Evolutionary conservation across 2,888 invertebrate genomes (phyloP).

Genomic region (Rhingia rostrata): DNA sequence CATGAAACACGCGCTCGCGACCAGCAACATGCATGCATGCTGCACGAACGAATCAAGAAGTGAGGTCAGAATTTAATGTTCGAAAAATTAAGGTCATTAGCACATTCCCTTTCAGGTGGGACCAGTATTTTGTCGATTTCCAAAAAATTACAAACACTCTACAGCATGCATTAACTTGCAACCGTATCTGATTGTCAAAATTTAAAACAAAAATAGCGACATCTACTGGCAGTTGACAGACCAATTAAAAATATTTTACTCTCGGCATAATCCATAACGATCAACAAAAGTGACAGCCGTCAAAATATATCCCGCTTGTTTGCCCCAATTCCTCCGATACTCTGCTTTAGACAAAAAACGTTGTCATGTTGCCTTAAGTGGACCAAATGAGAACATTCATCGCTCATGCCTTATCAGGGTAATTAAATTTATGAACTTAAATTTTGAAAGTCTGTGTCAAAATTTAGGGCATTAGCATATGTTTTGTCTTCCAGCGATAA

Average conservation of each 20-base stretch:
- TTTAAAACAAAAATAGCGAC: slow-evolving; percentile 45
- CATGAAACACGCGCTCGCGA: slow-evolving; percentile 8
- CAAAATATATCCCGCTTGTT: slow-evolving; percentile 41
- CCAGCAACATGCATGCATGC: slow-evolving; percentile 32
- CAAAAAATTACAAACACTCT: not conserved
- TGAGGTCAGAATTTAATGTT: slow-evolving; percentile 46
- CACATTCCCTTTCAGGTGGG: slow-evolving; percentile 40
- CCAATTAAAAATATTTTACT: slow-evolving; percentile 60
- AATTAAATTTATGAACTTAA: slow-evolving; percentile 47
- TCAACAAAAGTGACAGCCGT: slow-evolving; percentile 53
- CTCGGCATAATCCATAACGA: slow-evolving; percentile 57
- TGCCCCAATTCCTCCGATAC: slow-evolving; percentile 7
- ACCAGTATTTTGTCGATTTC: not conserved
- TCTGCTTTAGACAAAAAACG: not conserved
- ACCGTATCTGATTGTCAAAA: not conserved
- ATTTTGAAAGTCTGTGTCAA: slow-evolving; percentile 25
- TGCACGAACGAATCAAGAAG: slow-evolving; percentile 59
- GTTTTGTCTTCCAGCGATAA: slow-evolving; percentile 9
- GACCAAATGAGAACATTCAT: not conserved
- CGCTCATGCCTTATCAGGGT: slow-evolving; percentile 10
- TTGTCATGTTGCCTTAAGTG: too few relatives aligned
- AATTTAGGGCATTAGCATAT: slow-evolving; percentile 37
- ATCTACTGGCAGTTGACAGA: slow-evolving; percentile 29
- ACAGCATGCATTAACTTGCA: not conserved
- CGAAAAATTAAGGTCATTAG: slow-evolving; percentile 58